phyloP scores from a whole-genome alignment of 2,797 vertebrate species.

The Karalla daura region DNA sequence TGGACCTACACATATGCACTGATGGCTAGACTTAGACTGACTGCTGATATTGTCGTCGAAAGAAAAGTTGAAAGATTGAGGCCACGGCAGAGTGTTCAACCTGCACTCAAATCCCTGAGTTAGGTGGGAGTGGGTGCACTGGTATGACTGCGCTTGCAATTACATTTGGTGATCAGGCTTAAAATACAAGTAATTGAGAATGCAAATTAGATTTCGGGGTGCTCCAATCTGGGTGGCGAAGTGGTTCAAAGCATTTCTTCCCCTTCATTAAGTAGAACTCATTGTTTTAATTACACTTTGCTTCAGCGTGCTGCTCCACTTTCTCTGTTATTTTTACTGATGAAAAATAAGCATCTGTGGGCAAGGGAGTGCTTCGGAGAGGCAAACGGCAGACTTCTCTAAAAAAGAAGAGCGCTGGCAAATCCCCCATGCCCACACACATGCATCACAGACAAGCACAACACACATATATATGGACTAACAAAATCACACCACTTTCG shows the following conservation, averaged over 20 bases:
- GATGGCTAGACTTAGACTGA: too few relatives aligned
- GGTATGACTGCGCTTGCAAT: constrained; percentile 55
- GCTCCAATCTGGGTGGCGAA: constrained; percentile 72
- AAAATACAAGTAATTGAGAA: constrained; percentile 73
- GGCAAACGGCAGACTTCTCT: constrained; percentile 36
- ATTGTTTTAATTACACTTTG: constrained; percentile 83
- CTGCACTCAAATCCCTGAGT: background rate
- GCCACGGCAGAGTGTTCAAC: constrained; percentile 26
- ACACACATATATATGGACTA: constrained; percentile 15
- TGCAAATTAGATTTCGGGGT: constrained; percentile 74
- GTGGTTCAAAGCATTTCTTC: constrained; percentile 79
- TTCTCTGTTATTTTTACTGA: constrained; percentile 76
- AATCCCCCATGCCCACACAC: constrained; percentile 25
- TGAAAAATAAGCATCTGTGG: constrained; percentile 69
- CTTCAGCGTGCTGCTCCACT: constrained; percentile 73
- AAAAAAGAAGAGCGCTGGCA: constrained; percentile 32
- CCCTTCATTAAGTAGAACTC: constrained; percentile 80
- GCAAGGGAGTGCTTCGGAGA: constrained; percentile 56
- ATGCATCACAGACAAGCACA: constrained; percentile 12
- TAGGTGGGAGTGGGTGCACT: constrained; percentile 24
- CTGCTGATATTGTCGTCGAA: constrained; percentile 4
- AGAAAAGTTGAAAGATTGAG: constrained; percentile 28
- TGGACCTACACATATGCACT: constrained; percentile 20
- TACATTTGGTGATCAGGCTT: constrained; percentile 70
- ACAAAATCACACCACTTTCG: constrained; percentile 1